Evolutionary conservation across 2,888 invertebrate species (phyloP), one percentile per base, ranked within the genome.

Genomic region (Bimastos eiseni): DNA sequence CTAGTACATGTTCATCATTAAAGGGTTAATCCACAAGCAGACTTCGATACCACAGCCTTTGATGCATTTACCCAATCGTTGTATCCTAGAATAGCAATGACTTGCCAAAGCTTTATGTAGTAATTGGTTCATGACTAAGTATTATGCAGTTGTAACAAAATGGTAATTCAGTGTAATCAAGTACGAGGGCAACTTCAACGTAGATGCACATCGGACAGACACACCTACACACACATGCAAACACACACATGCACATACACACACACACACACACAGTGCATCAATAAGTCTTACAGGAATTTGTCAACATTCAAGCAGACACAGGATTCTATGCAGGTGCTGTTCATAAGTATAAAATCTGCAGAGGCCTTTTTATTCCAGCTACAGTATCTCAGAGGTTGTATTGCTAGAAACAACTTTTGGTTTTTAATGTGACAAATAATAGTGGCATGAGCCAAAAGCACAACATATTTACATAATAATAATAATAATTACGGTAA

Each of bases 101-200:
- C 24, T 24, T 24, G 24, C 49, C 24, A 49, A 49, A 49, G n/a
- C 70, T 70, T 70, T 70, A n/a, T 17, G n/a, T n/a, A 70, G 70
- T 70, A 70, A 70, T n/a, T n/a, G n/a, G 70, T 70, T 70, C n/a
- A 17, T 70, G 70, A 70, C 70, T 70, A 6, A 70, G n/a, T 70
- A 70, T 70, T 70, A 70, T 70, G 70, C 70, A 70, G 70, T 70
- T 70, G 70, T 70, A 70, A 70, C n/a, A n/a, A 70, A 70, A 70
- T 70, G n/a, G 70, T 49, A 49, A 49, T 70, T 70, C 70, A 70
- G 70, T 70, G 70, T n/a, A 30, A 5, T 70, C 70, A 70, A 70
- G 70, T n/a, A n/a, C n/a, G 70, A 70, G 24, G 49, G 49, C 49
- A 49, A 49, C 49, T 49, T 6, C 49, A 21, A 5, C 11, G 49